Evolutionary conservation across 2,888 invertebrate genomes (phyloP).

Genomic region (Polyommatus icarus): DNA sequence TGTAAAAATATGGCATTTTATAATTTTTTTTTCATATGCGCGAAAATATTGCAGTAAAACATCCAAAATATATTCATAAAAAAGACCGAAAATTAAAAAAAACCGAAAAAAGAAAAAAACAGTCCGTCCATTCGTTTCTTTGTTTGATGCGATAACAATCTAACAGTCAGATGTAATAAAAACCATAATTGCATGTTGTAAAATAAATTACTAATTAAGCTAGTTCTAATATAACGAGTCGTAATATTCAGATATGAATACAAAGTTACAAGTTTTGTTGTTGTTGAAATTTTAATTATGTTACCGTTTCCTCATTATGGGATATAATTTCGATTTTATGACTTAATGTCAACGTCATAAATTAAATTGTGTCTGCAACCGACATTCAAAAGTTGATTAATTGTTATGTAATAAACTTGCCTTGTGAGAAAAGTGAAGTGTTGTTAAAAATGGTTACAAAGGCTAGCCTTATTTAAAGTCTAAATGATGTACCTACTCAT

Average conservation of each 20-base stretch:
- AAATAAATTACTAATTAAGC: slow-evolving; percentile 47
- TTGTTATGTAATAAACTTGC: neutral
- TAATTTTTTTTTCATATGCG: neutral
- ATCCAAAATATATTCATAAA: neutral
- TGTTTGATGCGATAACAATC: slow-evolving; percentile 49
- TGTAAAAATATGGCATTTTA: neutral
- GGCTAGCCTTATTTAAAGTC: neutral
- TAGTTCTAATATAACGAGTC: slow-evolving; percentile 39
- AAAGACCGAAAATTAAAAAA: neutral
- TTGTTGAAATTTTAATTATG: slow-evolving; percentile 31
- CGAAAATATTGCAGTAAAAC: neutral
- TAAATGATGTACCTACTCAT: neutral
- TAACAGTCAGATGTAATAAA: slow-evolving; percentile 48
- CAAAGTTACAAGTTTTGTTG: slow-evolving; percentile 38
- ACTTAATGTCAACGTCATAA: slow-evolving; percentile 28
- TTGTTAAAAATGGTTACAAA: neutral
- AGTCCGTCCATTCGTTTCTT: slow-evolving; percentile 34
- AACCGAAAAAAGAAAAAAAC: neutral
- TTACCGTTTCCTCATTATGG: slow-evolving; percentile 31
- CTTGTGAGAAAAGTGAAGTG: neutral
- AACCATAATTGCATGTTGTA: slow-evolving; percentile 46
- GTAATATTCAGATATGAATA: slow-evolving; percentile 39
- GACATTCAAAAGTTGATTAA: neutral
- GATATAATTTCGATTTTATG: slow-evolving; percentile 27
- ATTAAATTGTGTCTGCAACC: neutral